These are phyloP conservation scores for Nymphicus hollandicus DNA, from an alignment of 2,113 vertebrate species.

Conservation along the genomic window DNA sequence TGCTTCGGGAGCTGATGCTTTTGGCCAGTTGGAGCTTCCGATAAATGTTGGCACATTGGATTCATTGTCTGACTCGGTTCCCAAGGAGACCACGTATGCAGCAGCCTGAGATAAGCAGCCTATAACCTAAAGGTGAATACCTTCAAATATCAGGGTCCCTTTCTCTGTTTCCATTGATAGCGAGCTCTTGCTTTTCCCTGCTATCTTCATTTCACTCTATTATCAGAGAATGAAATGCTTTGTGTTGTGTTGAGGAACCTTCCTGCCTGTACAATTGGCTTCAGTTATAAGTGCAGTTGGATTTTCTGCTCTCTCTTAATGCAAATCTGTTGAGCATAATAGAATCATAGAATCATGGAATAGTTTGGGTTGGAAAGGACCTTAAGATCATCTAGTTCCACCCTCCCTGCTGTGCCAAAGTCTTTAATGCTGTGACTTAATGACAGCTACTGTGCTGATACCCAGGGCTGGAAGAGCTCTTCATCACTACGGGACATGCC, in stretches of 20 bases:
- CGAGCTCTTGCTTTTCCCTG: background rate
- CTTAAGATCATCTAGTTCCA: too few species aligned
- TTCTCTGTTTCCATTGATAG: background rate
- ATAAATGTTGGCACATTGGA: slow-evolving; percentile 50
- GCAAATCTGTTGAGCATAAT: background rate
- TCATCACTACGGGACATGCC: fast-evolving
- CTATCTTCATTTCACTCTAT: background rate
- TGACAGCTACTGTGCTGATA: background rate
- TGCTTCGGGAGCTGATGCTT: background rate
- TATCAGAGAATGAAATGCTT: background rate
- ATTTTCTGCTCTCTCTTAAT: background rate
- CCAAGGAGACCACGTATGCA: slow-evolving; percentile 56
- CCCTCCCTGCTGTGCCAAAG: too few species aligned
- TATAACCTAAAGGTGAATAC: slow-evolving; percentile 43
- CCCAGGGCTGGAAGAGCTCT: background rate
- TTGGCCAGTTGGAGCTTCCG: slow-evolving; percentile 35
- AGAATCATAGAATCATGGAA: too few species aligned
- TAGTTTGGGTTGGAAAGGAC: too few species aligned
- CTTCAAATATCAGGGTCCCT: background rate
- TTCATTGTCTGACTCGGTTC: slow-evolving; percentile 60
- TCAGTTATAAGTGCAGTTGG: background rate
- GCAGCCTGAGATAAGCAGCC: slow-evolving; percentile 27
- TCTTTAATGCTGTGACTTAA: background rate
- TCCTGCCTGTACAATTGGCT: background rate
- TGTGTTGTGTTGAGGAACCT: background rate